Evolutionary conservation across 2,888 invertebrate genomes (phyloP).

Genomic region (Pardosa pseudoannulata): DNA sequence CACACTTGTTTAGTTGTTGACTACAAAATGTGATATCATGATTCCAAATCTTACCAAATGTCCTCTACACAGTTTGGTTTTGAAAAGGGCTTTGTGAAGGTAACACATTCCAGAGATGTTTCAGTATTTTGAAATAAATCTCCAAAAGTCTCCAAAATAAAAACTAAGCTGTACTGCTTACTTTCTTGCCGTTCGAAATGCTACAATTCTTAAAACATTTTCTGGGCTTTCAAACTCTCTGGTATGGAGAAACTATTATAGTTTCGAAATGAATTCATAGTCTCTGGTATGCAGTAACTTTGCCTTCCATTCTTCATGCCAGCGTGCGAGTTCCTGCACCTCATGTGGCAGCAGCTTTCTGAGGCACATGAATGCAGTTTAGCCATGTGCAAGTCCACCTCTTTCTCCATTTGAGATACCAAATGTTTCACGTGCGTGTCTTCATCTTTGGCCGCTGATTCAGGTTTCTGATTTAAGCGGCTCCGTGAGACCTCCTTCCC

Average conservation of each 20-base stretch:
- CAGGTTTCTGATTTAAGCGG: neutral
- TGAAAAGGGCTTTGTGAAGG: no score
- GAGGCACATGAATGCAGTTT: slow-evolving; percentile 16
- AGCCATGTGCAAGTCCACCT: neutral
- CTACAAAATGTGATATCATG: no score
- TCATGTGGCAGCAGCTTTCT: neutral
- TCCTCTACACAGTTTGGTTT: no score
- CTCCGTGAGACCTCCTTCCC: neutral
- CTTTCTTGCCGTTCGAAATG: no score
- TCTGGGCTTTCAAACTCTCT: neutral
- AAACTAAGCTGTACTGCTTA: no score
- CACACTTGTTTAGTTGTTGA: no score
- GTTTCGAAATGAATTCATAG: neutral
- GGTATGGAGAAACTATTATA: neutral
- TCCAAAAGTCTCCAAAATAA: no score
- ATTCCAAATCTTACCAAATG: no score
- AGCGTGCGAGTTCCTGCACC: neutral
- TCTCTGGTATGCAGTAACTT: neutral
- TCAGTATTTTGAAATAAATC: no score
- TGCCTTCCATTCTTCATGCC: neutral
- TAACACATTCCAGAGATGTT: no score
- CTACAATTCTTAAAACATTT: neutral
- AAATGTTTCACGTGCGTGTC: neutral
- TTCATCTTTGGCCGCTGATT: neutral
- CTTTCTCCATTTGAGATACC: neutral